Evolutionary conservation across 2,113 vertebrate genomes (phyloP), one percentile per base, ranked within the genome.

Genomic region (Conger conger): DNA sequence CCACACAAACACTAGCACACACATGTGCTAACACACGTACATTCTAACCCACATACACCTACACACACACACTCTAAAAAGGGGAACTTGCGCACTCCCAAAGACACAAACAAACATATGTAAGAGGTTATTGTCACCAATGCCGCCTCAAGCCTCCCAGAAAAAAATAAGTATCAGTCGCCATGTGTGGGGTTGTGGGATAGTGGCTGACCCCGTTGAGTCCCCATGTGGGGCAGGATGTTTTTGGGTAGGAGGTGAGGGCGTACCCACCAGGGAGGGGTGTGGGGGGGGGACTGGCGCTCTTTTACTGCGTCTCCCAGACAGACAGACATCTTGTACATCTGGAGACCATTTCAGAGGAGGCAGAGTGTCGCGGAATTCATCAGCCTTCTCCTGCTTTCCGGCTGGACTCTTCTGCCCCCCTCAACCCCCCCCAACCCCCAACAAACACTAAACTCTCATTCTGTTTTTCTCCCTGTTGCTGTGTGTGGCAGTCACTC

Each of bases 331-430:
- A 89, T 88, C 87, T 88, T 86, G 1, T 45, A 93, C 94, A 96
- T 96, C 94, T 96, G 95, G 93, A 94, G 91, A 89, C 87, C 86
- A 95, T 96, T 95, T 92, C 84, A 90, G 82, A 86, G 92, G 91
- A 95, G 91, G 88, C 91, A 93, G 88, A 50, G 86, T 87, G 92
- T 93, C 92, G 90, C 92, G 91, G 92, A 95, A 94, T 94, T 92
- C 90, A 87, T 91, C 89, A 76, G 85, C 54, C 68, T 85, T 82
- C 86, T 86, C 82, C 83, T 83, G 60, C 84, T 88, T 60, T 91
- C 77, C 87, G 80, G 16, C 85, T 84, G 53, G 54, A 35, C 68
- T 85, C 27, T 81, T 83, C 82, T 84, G 30, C 30, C 23, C 20
- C 33, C 3, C 40, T 33, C 23, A 20, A 33, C 45, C 45, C 83